A percentile compares a stretch with the other conserved stretches of the same genome.
Evolutionary conservation across 2,888 invertebrate species (phyloP).

Genomic region (Mimumesa dahlbomi): DNA sequence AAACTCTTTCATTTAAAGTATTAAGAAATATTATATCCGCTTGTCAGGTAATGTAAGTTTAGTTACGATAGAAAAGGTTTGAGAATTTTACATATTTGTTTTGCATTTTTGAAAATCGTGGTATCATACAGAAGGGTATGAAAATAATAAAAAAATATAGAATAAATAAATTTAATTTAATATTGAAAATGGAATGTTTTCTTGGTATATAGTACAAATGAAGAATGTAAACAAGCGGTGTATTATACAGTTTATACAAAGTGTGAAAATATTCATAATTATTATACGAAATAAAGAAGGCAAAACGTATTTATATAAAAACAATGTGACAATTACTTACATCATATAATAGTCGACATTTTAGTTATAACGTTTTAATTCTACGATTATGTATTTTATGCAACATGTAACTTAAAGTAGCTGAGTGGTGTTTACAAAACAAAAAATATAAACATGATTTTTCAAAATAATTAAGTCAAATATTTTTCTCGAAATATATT

Average conservation of each 20-base stretch:
- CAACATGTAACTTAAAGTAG: constrained; percentile 9
- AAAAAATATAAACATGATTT: constrained; percentile 10
- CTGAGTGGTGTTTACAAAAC: constrained; percentile 14
- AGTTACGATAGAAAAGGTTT: too few species aligned
- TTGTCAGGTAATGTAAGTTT: too few species aligned
- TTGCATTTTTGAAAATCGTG: too few species aligned
- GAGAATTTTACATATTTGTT: neutral
- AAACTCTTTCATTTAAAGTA: too few species aligned
- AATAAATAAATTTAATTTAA: too few species aligned
- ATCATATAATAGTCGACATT: constrained; percentile 17
- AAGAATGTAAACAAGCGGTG: constrained; percentile 26
- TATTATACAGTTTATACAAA: constrained; percentile 31
- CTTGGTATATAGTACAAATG: constrained; percentile 18
- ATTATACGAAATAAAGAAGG: constrained; percentile 32
- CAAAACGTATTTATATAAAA: constrained; percentile 33
- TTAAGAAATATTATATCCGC: too few species aligned
- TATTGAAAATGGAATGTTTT: neutral
- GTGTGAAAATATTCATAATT: constrained; percentile 23
- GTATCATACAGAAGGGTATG: too few species aligned
- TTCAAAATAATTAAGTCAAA: constrained; percentile 5
- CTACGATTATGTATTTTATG: constrained; percentile 18
- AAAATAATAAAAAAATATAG: too few species aligned
- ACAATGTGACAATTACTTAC: constrained; percentile 12
- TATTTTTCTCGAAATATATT: constrained; percentile 26
- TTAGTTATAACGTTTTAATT: constrained; percentile 3